These are phyloP conservation scores for Anoura caudifer DNA, from an alignment of 2,113 vertebrate species.

Conservation along the genomic window DNA sequence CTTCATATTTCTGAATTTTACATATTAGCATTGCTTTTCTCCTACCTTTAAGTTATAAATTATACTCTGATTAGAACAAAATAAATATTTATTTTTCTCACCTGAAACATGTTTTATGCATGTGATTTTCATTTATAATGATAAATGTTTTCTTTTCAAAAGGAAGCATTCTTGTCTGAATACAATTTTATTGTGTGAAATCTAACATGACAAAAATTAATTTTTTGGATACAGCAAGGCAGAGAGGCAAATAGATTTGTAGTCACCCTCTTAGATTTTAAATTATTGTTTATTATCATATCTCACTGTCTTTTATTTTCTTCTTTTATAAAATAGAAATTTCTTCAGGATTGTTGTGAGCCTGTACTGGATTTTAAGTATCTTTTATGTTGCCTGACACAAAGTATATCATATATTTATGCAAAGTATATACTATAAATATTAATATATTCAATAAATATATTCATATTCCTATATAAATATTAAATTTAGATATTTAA, in stretches of 20 bases:
- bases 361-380: no score
- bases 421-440: no score
- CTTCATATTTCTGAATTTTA: neutral
- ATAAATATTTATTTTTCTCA: neutral
- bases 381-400: no score
- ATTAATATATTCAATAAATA: no score
- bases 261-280: neutral
- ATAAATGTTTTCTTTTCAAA: neutral
- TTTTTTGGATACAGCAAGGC: neutral
- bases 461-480: no score
- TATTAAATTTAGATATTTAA: no score
- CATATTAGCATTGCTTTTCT: neutral
- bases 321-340: neutral
- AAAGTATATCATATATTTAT: no score
- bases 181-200: neutral
- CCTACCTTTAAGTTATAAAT: neutral
- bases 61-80: neutral
- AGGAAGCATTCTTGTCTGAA: neutral
- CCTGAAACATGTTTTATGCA: neutral
- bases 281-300: neutral
- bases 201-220: neutral
- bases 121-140: neutral
- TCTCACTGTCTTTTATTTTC: neutral
- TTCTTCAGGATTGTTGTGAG: no score
- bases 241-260: neutral